Evolutionary conservation across 2,113 vertebrate species (phyloP).

Genomic region (Misgurnus mizolepis): DNA sequence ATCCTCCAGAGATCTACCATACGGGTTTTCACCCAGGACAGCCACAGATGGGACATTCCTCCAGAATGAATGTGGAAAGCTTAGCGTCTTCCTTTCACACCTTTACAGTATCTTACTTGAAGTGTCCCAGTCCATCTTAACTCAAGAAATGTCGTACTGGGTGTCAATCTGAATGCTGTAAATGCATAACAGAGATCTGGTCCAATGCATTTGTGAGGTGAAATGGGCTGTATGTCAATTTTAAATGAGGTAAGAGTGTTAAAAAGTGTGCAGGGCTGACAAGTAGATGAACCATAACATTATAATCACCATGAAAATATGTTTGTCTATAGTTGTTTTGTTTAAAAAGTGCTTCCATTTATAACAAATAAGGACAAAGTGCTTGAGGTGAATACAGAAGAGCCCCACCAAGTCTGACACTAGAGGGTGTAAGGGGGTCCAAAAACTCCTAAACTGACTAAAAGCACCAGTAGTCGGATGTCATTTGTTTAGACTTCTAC

Average conservation of each 20-base stretch:
- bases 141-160: background rate
- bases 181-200: background rate
- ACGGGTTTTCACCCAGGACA: conserved; percentile 36
- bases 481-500: background rate
- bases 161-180: conserved; percentile 24
- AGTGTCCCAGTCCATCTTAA: conserved; percentile 8
- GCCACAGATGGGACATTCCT: conserved; percentile 54
- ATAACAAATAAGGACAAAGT: background rate
- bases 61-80: background rate
- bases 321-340: background rate
- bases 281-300: conserved; percentile 45
- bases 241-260: conserved; percentile 51
- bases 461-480: background rate
- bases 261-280: conserved; percentile 48
- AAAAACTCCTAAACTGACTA: background rate
- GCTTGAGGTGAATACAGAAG: background rate
- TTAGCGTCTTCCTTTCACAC: background rate
- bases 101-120: background rate
- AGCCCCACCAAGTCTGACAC: conserved; percentile 53
- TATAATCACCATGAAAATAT: conserved; percentile 15
- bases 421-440: conserved; percentile 69
- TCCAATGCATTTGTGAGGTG: background rate
- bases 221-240: conserved; percentile 48
- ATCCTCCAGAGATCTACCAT: conserved; percentile 57
- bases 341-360: background rate